A percentile compares a stretch with the other conserved stretches of the same genome.
phyloP scores from a whole-genome alignment of 2,797 vertebrate genomes.

The Pristis pectinata region DNA sequence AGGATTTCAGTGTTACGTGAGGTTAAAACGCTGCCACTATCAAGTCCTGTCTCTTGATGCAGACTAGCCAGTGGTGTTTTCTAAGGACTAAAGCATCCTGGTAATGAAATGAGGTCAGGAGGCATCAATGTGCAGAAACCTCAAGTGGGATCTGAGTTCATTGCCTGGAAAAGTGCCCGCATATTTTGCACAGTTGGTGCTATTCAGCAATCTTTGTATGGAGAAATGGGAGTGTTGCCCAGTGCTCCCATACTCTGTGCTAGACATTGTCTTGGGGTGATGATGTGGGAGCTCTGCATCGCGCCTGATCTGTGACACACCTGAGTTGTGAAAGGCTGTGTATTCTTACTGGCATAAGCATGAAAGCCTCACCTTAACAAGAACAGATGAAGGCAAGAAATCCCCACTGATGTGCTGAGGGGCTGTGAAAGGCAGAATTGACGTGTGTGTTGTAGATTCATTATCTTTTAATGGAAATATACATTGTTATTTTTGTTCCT shows the following conservation, averaged over 20 bases:
- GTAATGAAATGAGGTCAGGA: slow-evolving; percentile 26
- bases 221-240: not conserved
- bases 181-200: not conserved
- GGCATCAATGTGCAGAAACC: not conserved
- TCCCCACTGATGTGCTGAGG: not conserved
- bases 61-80: no score
- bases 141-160: not conserved
- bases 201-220: not conserved
- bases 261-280: not conserved
- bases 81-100: not conserved
- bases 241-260: not conserved
- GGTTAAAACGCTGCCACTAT: not conserved
- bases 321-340: not conserved
- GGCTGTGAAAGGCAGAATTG: no score
- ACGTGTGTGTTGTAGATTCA: not conserved
- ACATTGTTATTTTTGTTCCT: not conserved
- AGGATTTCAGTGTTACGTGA: not conserved
- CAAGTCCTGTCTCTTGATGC: not conserved
- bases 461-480: not conserved
- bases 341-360: not conserved
- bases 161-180: not conserved
- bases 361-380: not conserved
- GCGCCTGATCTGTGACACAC: not conserved
- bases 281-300: not conserved
- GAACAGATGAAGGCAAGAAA: not conserved